Conservation (phyloP, 2,888 invertebrate genomes). For the Chalcis sispes region DNA sequence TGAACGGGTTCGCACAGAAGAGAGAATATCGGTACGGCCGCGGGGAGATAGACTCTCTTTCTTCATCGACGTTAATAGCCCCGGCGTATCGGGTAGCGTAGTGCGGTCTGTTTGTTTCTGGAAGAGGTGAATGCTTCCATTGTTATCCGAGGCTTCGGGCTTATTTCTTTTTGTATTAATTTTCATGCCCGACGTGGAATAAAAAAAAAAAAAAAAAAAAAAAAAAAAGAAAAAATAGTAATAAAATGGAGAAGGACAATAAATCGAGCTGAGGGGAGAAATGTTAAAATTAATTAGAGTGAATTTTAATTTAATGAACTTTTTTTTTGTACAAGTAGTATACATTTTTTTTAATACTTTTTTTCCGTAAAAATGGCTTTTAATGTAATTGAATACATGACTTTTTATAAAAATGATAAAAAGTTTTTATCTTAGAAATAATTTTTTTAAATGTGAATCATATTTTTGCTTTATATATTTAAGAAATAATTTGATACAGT, state of each 20-base stretch:
- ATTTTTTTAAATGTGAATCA: too few relatives aligned
- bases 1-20: not conserved
- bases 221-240: conserved; percentile 3
- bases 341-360: too few relatives aligned
- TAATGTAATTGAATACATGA: too few relatives aligned
- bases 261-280: not conserved
- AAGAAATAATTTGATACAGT: too few relatives aligned
- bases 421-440: too few relatives aligned
- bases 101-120: conserved; percentile 23
- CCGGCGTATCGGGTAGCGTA: conserved; percentile 17
- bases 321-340: too few relatives aligned
- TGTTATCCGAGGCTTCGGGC: conserved; percentile 24
- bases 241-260: conserved; percentile 20
- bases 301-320: too few relatives aligned
- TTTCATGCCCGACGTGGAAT: not conserved
- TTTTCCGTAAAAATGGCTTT: too few relatives aligned
- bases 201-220: too few relatives aligned
- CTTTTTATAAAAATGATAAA: too few relatives aligned
- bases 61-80: conserved; percentile 18
- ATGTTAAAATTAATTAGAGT: conserved; percentile 36
- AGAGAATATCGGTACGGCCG: not conserved
- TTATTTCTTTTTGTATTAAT: conserved; percentile 50
- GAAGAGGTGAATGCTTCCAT: conserved; percentile 39
- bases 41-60: too few relatives aligned
- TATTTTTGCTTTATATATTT: too few relatives aligned